These are phyloP conservation scores for Apostichopus californicus DNA, from an alignment of 35 echinoderm and acorn worm genomes.

Conservation along the genomic window DNA sequence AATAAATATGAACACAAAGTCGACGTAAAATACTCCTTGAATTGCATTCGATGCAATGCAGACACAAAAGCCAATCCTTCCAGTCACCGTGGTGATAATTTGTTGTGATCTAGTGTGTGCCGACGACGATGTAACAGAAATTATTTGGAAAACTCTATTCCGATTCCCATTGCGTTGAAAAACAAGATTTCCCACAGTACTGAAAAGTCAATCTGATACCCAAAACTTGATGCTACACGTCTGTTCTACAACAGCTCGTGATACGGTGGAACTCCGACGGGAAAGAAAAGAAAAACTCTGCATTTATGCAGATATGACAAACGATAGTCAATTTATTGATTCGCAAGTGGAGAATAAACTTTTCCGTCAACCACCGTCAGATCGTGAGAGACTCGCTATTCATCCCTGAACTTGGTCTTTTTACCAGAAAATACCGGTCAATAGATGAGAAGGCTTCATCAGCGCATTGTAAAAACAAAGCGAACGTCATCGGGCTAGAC, in stretches of 20 bases:
- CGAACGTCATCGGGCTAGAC: not conserved
- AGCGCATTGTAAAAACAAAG: not conserved
- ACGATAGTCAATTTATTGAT: conserved; percentile 23
- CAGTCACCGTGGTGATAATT: not conserved
- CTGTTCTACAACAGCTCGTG: too few relatives aligned
- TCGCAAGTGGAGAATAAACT: not conserved
- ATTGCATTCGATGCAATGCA: not conserved
- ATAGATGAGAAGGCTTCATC: not conserved
- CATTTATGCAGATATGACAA: not conserved
- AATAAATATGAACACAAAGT: not conserved
- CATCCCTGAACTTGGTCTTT: not conserved
- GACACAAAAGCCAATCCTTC: not conserved
- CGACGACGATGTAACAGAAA: not conserved
- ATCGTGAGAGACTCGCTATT: not conserved
- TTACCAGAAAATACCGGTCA: not conserved
- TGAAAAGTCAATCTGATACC: too few relatives aligned
- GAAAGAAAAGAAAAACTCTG: not conserved
- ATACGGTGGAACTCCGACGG: not conserved
- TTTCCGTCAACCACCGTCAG: not conserved
- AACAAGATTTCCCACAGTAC: too few relatives aligned
- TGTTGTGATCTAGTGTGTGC: not conserved
- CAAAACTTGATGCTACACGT: too few relatives aligned
- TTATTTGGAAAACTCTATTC: not conserved
- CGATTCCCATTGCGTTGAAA: too few relatives aligned
- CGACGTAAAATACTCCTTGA: not conserved